Base-by-base conservation (phyloP, 2,888 invertebrate genomes). In the Hedya salicella region DNA sequence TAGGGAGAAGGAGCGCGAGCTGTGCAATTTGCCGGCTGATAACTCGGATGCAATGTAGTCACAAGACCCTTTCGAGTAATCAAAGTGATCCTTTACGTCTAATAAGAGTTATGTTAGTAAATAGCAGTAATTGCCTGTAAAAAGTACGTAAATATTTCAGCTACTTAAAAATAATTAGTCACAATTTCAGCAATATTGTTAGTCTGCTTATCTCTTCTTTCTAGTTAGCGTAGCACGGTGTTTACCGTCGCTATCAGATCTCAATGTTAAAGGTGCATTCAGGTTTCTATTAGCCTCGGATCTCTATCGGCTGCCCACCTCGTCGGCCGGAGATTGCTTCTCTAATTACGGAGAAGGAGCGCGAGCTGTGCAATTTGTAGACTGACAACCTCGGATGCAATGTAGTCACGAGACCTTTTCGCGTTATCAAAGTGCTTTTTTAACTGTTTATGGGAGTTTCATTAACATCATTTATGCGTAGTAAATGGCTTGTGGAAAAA, bases 281-380 rank as follows among this genome's bases (percentile, higher is more conserved):
- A 57, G 44, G 57, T 57, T 57, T 57, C 57, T 57, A 46, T 57
- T 57, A 57, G 44, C 44, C 57, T 30, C 57, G 17, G 44, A 46
- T 57, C 44, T n/a, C 57, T 57, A 57, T 57, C 57, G 25, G 56
- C 42, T 32, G 44, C 44, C 32, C 39, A 19, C 52, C 57, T 44
- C 16, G 32, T n/a, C 57, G 46, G 32, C 57, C 57, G 57, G 57
- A 57, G 46, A 57, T 57, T 57, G 57, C 57, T 32, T 44, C 17
- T n/a, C 57, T 46, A 57, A 57, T 57, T 57, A 57, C 32, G 44
- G 30, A 17, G 42, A 44, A 56, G 42, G 42, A 54, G 42, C 56
- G 42, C 19, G 39, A 19, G n/a, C n/a, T 6, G 40, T 21, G 40
- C 54, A 54, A 54, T 54, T 54, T 56, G 56, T 56, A 42, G 56